phyloP scores from a whole-genome alignment of 1,140 invertebrate species.

The Brachionus rotundiformis region DNA sequence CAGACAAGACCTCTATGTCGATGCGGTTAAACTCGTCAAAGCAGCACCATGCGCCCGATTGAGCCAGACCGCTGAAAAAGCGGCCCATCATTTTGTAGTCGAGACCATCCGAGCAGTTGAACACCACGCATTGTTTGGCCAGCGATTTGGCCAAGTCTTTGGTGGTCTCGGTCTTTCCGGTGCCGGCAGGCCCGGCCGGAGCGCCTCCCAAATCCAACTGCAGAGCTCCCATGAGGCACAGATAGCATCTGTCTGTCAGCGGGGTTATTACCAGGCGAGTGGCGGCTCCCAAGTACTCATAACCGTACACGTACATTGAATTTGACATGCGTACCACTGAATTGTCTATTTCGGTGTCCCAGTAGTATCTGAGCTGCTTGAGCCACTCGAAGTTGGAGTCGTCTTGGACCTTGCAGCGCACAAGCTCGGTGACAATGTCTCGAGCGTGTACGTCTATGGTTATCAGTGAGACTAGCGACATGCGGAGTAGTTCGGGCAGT shows the following conservation, averaged over 20 bases:
- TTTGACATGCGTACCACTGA: conserved; percentile 64
- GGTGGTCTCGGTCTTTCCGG: conserved; percentile 65
- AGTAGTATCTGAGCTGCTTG: conserved; percentile 66
- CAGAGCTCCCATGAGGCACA: conserved; percentile 82
- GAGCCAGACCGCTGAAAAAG: conserved; percentile 79
- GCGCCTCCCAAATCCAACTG: conserved; percentile 75
- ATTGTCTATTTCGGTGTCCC: conserved; percentile 63
- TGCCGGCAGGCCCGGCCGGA: conserved; percentile 65
- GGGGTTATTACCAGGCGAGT: conserved; percentile 65
- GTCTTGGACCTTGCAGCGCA: conserved; percentile 66
- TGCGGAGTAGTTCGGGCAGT: conserved; percentile 72
- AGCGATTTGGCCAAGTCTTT: conserved; percentile 82
- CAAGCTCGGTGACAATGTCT: conserved; percentile 76
- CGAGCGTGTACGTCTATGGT: conserved; percentile 83
- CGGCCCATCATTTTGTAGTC: conserved; percentile 85
- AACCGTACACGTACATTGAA: conserved; percentile 63
- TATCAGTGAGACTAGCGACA: conserved; percentile 77
- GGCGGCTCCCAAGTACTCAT: conserved; percentile 65
- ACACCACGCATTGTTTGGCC: conserved; percentile 84
- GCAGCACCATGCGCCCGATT: conserved; percentile 85
- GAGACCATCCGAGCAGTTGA: conserved; percentile 84
- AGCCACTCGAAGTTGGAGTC: conserved; percentile 64
- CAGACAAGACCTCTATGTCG: conserved; percentile 84
- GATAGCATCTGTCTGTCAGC: conserved; percentile 64
- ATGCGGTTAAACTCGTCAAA: conserved; percentile 90